Evolutionary conservation across 2,113 vertebrate species (phyloP).

Genomic region (Phrynocephalus versicolor): DNA sequence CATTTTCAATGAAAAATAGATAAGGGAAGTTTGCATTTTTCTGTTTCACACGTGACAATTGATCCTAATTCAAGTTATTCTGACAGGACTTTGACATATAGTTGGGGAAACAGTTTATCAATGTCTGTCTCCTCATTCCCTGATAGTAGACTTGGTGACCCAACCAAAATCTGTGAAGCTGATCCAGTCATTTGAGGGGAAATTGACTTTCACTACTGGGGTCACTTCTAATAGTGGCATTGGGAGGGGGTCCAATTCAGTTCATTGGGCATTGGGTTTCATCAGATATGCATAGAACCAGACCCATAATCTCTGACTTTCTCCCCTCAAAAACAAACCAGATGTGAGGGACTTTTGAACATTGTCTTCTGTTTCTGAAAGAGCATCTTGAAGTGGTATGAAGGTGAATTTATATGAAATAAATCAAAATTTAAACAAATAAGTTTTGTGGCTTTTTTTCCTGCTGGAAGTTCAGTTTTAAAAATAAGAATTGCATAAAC

Average conservation of each 20-base stretch:
- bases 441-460: not conserved
- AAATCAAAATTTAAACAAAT: not conserved
- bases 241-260: not conserved
- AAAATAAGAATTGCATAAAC: not conserved
- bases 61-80: not conserved
- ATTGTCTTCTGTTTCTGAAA: not conserved
- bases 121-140: not conserved
- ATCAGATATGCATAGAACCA: no score
- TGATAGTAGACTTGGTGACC: not conserved
- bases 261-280: no score
- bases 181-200: not conserved
- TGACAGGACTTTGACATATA: not conserved
- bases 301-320: no score
- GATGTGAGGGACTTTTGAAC: not conserved
- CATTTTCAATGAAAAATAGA: not conserved
- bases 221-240: not conserved
- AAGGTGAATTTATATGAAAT: not conserved
- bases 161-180: no score
- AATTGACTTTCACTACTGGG: not conserved
- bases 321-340: not conserved
- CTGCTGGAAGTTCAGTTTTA: not conserved
- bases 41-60: not conserved
- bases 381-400: not conserved
- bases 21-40: not conserved
- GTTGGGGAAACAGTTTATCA: not conserved